Evolutionary conservation across 2,888 invertebrate species (phyloP).

Genomic region (Zele albiditarsus): DNA sequence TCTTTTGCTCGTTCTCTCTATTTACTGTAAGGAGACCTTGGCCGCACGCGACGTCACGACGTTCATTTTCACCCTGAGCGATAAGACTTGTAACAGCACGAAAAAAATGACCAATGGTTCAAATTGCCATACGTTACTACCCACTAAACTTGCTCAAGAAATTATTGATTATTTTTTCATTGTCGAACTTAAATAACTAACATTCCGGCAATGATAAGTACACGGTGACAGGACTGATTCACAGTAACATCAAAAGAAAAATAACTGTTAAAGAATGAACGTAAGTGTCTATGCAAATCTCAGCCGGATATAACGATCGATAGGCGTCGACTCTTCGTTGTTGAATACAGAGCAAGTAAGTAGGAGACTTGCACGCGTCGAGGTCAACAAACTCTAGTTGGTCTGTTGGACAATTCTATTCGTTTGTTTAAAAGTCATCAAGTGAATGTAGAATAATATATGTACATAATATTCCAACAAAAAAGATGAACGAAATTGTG

Average conservation of each 20-base stretch:
- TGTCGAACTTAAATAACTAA: not conserved
- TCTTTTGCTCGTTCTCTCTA: not conserved
- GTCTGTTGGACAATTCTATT: conserved; percentile 19
- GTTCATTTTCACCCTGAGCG: conserved; percentile 54
- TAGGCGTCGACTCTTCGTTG: conserved; percentile 48
- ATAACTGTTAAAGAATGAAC: conserved; percentile 10
- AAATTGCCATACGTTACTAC: not conserved
- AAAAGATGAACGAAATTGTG: not conserved
- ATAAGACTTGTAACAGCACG: conserved; percentile 25
- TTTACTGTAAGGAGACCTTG: conserved; percentile 60
- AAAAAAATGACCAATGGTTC: conserved; percentile 25
- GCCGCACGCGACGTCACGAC: conserved; percentile 67
- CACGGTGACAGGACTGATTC: not conserved
- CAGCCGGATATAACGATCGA: conserved; percentile 61
- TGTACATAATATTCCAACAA: not conserved
- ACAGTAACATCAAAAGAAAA: not conserved
- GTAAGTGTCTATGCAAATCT: conserved; percentile 66
- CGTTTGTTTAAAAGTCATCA: conserved; percentile 1
- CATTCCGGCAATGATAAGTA: not conserved
- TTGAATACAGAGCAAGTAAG: conserved; percentile 10
- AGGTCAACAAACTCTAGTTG: conserved; percentile 41
- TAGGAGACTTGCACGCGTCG: conserved; percentile 35
- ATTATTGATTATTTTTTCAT: not conserved
- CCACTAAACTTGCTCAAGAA: not conserved
- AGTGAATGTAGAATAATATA: not conserved